Evolutionary conservation across 2,113 vertebrate species (phyloP), one percentile per base, ranked within the genome.

Genomic region (Chlamydotis undulata): DNA sequence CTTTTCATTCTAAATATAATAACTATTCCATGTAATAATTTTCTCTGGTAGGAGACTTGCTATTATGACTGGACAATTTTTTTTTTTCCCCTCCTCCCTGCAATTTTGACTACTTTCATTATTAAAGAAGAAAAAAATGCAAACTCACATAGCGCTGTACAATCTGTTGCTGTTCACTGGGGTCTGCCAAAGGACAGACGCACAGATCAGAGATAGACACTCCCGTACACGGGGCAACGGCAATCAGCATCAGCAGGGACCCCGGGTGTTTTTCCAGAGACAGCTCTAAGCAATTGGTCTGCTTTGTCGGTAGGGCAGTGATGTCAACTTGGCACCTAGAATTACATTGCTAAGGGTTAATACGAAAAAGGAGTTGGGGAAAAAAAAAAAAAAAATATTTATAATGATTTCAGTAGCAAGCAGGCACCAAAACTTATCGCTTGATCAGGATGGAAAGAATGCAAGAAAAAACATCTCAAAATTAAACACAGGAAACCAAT

Each of bases 261-360:
- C 99, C 99, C 43, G 90, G 97, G 92, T 97, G 97, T 76, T 96
- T 98, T 83, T 95, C 98, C 96, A 98, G 68, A 15, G 99, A 98
- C 96, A 99, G 90, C 97, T 98, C 98, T 89, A 98, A 94, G 84
- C 90, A 93, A 93, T 99, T 98, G 75, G 85, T 97, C 94, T 98
- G 98, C 75, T 98, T 98, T 71, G 84, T 55, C 1, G 98, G 95
- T 61, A 99, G 95, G 6, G 97, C 97, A 3, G 96, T 97, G 63
- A 99, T 96, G 71, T 99, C 99, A 90, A 99, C 97, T 84, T 99
- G 99, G 91, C 98, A 98, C 96, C 99, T 99, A 95, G 59, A 95
- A 85, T 16, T 43, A 67, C 33, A 93, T 56, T 43, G 61, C 18
- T 45, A 84, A 67, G 29, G 23, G 73, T 96, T 94, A 96, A 81